phyloP scores from a whole-genome alignment of 1,140 invertebrate species.

The Pristionchus pacificus region DNA sequence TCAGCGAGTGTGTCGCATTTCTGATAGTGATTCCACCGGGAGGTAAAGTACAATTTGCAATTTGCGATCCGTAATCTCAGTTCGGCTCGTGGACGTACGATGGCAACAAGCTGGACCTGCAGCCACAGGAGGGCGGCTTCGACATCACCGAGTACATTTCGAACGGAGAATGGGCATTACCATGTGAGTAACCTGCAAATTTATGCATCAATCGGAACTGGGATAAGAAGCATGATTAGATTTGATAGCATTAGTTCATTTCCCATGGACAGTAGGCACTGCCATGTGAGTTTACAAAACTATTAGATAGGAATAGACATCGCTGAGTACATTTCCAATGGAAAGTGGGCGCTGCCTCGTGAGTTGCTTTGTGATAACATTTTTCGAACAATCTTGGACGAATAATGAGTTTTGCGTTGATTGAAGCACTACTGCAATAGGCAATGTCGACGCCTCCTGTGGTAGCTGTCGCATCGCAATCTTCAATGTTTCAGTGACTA shows the following conservation, averaged over 20 bases:
- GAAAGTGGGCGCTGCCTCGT: conserved; percentile 78
- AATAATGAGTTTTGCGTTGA: too few relatives aligned
- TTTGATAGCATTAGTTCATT: neutral
- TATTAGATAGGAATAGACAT: conserved; percentile 54
- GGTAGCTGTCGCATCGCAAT: too few relatives aligned
- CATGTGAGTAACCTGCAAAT: conserved; percentile 56
- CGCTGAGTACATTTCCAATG: conserved; percentile 85
- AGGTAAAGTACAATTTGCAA: too few relatives aligned
- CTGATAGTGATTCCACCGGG: too few relatives aligned
- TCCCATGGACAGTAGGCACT: neutral
- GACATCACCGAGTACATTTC: conserved; percentile 76
- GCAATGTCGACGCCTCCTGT: too few relatives aligned
- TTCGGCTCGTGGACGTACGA: conserved; percentile 96
- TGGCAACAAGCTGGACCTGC: conserved; percentile 86
- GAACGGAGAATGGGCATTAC: conserved; percentile 87
- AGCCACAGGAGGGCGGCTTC: conserved; percentile 64
- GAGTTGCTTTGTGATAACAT: too few relatives aligned
- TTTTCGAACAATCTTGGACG: too few relatives aligned
- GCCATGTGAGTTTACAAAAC: neutral
- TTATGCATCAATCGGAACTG: too few relatives aligned
- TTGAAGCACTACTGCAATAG: too few relatives aligned
- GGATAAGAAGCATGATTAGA: too few relatives aligned
- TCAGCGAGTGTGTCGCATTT: too few relatives aligned
- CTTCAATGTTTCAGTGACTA: conserved; percentile 53
- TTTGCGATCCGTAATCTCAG: conserved; percentile 59